A percentile compares a stretch with the other conserved stretches of the same genome.
These are phyloP conservation scores for Phenacoccus solenopsis DNA, from an alignment of 1,140 invertebrate genomes.

Conservation along the genomic window DNA sequence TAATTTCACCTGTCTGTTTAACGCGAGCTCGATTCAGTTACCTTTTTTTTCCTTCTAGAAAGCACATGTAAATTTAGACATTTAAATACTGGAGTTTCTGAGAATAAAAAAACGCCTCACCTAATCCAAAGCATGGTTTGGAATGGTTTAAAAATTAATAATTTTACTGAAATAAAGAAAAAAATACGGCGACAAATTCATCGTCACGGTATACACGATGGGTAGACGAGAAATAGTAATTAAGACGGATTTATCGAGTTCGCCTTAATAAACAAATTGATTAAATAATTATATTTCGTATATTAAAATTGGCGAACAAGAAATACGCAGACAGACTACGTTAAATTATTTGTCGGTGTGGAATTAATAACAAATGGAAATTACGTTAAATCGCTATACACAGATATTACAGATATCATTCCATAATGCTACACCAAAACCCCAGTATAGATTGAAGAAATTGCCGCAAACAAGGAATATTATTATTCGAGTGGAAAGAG, in stretches of 20 bases:
- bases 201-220: too few species aligned
- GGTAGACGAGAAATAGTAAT: too few species aligned
- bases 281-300: not conserved
- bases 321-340: slow-evolving; percentile 7
- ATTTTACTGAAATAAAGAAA: too few species aligned
- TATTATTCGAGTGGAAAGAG: slow-evolving; percentile 17
- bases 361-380: slow-evolving; percentile 17
- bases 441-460: slow-evolving; percentile 6
- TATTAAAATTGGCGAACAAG: not conserved
- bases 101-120: too few species aligned
- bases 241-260: not conserved
- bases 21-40: too few species aligned
- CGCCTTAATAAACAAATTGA: not conserved
- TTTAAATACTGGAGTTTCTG: too few species aligned
- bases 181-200: too few species aligned
- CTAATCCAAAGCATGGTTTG: too few species aligned
- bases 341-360: not conserved
- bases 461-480: slow-evolving; percentile 14
- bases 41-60: too few species aligned
- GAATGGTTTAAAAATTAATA: too few species aligned
- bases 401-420: slow-evolving; percentile 17
- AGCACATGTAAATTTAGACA: too few species aligned
- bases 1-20: too few species aligned
- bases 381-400: slow-evolving; percentile 9
- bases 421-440: not conserved